Percentiles rank a stretch among this genome's conserved stretches.
These are phyloP conservation scores for Lagria hirta DNA, from an alignment of 2,888 invertebrate genomes.

Conservation along the genomic window DNA sequence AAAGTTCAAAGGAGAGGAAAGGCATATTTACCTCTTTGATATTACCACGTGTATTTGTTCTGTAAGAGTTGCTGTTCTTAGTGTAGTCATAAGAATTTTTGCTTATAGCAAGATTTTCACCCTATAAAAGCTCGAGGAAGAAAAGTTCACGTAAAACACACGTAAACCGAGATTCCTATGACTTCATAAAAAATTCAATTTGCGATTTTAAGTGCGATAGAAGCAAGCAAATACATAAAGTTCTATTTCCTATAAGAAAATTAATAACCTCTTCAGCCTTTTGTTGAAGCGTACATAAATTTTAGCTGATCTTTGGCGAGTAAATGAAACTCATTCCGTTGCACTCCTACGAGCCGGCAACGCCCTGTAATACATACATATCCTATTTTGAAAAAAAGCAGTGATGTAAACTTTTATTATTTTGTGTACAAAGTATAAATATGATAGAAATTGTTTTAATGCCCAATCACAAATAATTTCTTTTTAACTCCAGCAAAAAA, in stretches of 20 bases:
- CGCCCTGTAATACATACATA: slow-evolving; percentile 1
- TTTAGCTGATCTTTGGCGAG: slow-evolving; percentile 2
- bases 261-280: slow-evolving; percentile 2
- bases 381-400: too few relatives aligned
- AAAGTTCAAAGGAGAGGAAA: slow-evolving; percentile 5
- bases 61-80: slow-evolving; percentile 4
- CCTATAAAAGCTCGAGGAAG: slow-evolving; percentile 2
- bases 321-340: slow-evolving; percentile 2
- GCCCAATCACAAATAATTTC: too few relatives aligned
- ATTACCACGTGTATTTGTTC: slow-evolving; percentile 4
- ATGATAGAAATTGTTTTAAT: too few relatives aligned
- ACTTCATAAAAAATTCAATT: slow-evolving; percentile 1
- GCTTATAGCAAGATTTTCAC: neutral
- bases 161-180: slow-evolving; percentile 2
- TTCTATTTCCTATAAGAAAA: slow-evolving; percentile 1
- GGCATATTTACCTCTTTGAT: slow-evolving; percentile 9
- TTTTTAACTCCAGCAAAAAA: too few relatives aligned
- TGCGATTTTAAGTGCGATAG: slow-evolving; percentile 3
- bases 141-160: slow-evolving; percentile 5
- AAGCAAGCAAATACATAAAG: slow-evolving; percentile 2
- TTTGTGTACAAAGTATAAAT: too few relatives aligned
- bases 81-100: slow-evolving; percentile 1
- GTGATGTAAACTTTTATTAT: too few relatives aligned
- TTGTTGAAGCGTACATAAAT: slow-evolving; percentile 2
- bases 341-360: slow-evolving; percentile 3